These are phyloP conservation scores for Meliscaeva auricollis DNA, from an alignment of 2,888 invertebrate species.

Conservation along the genomic window DNA sequence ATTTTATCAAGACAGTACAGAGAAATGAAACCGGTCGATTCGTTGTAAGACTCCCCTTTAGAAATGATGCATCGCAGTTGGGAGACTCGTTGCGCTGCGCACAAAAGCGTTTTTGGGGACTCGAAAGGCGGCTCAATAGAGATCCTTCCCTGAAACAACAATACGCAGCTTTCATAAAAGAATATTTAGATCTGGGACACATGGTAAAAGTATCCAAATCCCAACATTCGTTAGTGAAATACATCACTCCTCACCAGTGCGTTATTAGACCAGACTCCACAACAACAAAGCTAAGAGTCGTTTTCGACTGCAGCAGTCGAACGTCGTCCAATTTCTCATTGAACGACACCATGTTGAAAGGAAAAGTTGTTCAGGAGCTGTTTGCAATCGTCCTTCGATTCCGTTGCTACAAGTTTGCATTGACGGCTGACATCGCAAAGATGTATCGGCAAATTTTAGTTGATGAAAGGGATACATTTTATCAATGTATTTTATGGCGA, in stretches of 20 bases:
- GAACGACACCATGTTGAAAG: constrained; percentile 61
- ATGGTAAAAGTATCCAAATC: neutral
- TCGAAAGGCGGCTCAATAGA: neutral
- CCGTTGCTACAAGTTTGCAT: constrained; percentile 44
- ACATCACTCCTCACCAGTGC: constrained; percentile 4
- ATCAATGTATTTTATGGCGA: constrained; percentile 66
- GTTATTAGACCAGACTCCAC: neutral
- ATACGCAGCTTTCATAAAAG: neutral
- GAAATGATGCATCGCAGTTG: neutral
- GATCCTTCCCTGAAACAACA: neutral
- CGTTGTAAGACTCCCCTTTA: neutral
- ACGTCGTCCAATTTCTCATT: constrained; percentile 37
- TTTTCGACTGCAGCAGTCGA: neutral
- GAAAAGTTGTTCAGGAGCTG: constrained; percentile 47
- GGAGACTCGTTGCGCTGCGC: neutral
- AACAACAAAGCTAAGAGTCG: neutral
- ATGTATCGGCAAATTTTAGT: constrained; percentile 78
- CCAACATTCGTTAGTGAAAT: neutral
- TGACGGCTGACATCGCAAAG: constrained; percentile 56
- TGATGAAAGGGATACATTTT: constrained; percentile 77
- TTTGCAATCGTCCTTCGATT: constrained; percentile 45
- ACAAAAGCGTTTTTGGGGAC: neutral
- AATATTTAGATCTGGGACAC: neutral
- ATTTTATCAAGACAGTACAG: neutral
- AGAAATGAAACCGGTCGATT: too few species aligned